These are phyloP conservation scores for Pangasius sanitwongsei DNA, from an alignment of 2,797 vertebrate species.

Conservation along the genomic window DNA sequence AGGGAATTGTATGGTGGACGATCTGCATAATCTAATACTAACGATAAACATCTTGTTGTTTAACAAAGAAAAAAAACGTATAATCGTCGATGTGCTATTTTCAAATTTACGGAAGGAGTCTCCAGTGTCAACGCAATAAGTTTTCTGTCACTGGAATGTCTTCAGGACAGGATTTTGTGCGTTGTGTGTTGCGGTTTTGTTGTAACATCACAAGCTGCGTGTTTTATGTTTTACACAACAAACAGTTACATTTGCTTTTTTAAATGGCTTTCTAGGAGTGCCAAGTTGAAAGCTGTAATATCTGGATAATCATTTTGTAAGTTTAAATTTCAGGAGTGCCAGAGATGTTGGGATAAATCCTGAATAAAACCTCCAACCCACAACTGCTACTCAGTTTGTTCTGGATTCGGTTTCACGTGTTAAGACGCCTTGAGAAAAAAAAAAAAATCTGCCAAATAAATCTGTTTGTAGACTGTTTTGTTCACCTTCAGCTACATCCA, in stretches of 20 bases:
- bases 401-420: not conserved
- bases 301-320: not conserved
- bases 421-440: not conserved
- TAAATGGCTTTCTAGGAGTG: not conserved
- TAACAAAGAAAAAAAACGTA: not conserved
- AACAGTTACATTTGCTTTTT: not conserved
- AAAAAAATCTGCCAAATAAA: slow-evolving; percentile 17
- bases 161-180: not conserved
- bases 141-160: not conserved
- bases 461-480: not conserved
- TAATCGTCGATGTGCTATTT: not conserved
- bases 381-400: not conserved
- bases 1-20: not conserved
- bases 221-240: not conserved
- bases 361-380: not conserved
- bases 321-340: not conserved
- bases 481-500: not conserved
- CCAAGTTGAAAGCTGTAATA: not conserved
- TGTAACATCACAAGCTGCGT: not conserved
- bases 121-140: not conserved
- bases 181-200: not conserved
- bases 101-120: not conserved
- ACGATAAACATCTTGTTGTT: not conserved
- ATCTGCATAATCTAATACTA: not conserved
- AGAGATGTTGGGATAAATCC: not conserved